Evolutionary conservation across 1,140 invertebrate genomes (phyloP).

Genomic region (Magallana ariakensis): DNA sequence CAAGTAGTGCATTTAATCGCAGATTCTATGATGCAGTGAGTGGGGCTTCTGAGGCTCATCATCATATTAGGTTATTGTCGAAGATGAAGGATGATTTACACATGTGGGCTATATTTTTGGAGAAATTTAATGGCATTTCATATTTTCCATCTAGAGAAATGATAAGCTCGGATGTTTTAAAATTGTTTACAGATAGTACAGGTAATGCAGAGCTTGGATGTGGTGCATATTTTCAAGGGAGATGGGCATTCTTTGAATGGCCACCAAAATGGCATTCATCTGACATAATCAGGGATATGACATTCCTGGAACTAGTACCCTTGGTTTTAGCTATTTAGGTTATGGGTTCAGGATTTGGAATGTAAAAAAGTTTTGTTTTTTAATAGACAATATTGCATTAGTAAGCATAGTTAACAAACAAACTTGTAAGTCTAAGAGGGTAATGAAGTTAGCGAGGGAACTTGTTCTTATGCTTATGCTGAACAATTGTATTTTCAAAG

Average conservation of each 20-base stretch:
- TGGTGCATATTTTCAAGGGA: constrained; percentile 37
- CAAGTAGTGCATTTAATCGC: not conserved
- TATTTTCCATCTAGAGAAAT: constrained; percentile 27
- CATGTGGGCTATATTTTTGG: constrained; percentile 50
- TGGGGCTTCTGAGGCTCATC: not conserved
- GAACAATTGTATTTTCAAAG: constrained; percentile 24
- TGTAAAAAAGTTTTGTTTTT: too few species aligned
- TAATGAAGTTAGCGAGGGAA: not conserved
- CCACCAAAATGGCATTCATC: not conserved
- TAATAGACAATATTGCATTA: constrained; percentile 47
- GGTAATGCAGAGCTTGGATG: constrained; percentile 37
- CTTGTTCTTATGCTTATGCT: constrained; percentile 27
- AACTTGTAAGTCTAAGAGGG: constrained; percentile 23
- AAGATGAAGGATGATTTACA: constrained; percentile 24
- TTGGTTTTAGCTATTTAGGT: constrained; percentile 11
- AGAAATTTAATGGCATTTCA: constrained; percentile 46
- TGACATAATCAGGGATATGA: not conserved
- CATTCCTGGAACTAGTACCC: constrained; percentile 2
- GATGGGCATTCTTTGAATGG: constrained; percentile 35
- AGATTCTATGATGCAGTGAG: constrained; percentile 38
- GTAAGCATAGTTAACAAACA: constrained; percentile 33
- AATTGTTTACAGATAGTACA: constrained; percentile 55
- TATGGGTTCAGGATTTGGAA: constrained; percentile 9
- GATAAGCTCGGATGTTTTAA: constrained; percentile 1
- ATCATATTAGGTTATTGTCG: not conserved